Evolutionary conservation across 2,113 vertebrate genomes (phyloP).

Genomic region (Pluvialis apricaria): DNA sequence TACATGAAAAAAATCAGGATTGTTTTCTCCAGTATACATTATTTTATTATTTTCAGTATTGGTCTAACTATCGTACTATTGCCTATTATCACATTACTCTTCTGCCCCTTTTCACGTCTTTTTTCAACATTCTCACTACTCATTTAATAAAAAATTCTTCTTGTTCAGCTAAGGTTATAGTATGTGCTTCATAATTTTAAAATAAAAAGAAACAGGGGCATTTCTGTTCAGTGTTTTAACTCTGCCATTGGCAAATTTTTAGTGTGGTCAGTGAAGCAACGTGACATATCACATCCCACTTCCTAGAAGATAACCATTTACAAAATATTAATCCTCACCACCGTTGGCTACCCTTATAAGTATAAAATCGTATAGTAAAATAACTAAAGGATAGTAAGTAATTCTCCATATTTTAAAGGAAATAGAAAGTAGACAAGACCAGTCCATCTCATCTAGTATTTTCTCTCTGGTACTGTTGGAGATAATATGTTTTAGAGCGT

Average conservation of each 20-base stretch:
- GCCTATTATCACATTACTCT: neutral
- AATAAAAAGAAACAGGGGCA: neutral
- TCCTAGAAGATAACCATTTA: neutral
- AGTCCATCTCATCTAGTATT: neutral
- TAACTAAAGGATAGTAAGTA: neutral
- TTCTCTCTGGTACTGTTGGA: neutral
- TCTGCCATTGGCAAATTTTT: neutral
- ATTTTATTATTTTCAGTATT: neutral
- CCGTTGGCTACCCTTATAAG: neutral
- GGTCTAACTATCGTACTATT: neutral
- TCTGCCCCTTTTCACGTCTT: neutral
- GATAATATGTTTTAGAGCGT: neutral
- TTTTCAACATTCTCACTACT: neutral
- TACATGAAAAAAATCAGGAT: neutral
- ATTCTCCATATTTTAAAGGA: neutral
- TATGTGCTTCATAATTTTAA: neutral
- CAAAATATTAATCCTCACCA: neutral
- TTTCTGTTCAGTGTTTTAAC: neutral
- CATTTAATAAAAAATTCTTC: neutral
- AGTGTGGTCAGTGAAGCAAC: neutral
- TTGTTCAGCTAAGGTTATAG: neutral
- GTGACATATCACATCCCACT: accelerated
- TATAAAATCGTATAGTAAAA: neutral
- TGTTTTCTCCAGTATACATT: neutral
- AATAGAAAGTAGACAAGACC: neutral